Conservation (phyloP, 2,888 invertebrate species). For the Embidobia sp. region DNA sequence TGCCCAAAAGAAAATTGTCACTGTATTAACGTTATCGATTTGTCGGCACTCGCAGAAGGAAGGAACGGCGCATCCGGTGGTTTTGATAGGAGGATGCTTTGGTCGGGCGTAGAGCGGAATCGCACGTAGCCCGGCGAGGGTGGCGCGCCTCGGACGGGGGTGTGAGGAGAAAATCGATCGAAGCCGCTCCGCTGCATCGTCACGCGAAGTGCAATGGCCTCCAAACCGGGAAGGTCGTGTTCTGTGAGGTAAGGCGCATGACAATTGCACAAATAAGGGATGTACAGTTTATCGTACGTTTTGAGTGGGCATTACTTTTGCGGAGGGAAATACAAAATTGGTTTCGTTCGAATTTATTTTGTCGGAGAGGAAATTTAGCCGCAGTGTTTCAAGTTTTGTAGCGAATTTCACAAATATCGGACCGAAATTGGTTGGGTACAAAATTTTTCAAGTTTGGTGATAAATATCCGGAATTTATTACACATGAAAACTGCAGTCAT, state of each 20-base stretch:
- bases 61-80: constrained; percentile 38
- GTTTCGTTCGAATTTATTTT: no score
- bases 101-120: constrained; percentile 23
- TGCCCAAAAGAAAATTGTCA: constrained; percentile 16
- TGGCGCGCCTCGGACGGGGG: constrained; percentile 48
- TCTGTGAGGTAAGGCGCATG: constrained; percentile 67
- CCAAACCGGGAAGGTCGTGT: constrained; percentile 68
- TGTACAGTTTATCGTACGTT: constrained; percentile 23
- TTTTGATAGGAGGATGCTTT: constrained; percentile 49
- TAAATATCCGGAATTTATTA: no score
- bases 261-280: constrained; percentile 49
- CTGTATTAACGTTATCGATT: constrained; percentile 44
- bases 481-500: no score
- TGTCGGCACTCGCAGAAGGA: constrained; percentile 21
- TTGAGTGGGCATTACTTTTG: neutral
- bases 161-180: constrained; percentile 64
- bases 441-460: no score
- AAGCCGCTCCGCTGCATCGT: constrained; percentile 63
- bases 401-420: no score
- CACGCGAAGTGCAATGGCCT: constrained; percentile 68
- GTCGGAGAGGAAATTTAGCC: no score
- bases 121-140: constrained; percentile 44
- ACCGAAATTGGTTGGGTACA: no score
- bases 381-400: no score
- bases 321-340: constrained; percentile 33